Evolutionary conservation across 2,888 invertebrate genomes (phyloP).

Genomic region (Autographa gamma): DNA sequence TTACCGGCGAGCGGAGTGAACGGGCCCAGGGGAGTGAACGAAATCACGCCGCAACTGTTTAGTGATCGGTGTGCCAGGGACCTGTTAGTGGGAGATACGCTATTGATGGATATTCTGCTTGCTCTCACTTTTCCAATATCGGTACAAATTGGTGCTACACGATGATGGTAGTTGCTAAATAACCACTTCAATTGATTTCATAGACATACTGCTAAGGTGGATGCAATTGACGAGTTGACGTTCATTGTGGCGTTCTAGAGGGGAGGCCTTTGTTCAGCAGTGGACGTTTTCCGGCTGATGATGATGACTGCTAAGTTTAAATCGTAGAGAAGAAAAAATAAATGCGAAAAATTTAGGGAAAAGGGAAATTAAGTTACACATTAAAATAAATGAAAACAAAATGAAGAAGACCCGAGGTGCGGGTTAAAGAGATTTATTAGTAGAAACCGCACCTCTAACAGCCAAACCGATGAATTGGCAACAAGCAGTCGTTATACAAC

Average conservation of each 20-base stretch:
- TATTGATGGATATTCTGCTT: conserved; percentile 23
- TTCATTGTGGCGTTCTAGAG: no score
- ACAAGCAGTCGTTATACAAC: conserved; percentile 33
- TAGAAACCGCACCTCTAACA: conserved; percentile 6
- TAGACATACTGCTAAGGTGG: not conserved
- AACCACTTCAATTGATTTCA: not conserved
- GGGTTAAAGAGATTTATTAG: conserved; percentile 1
- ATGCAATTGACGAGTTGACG: no score
- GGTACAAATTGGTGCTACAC: not conserved
- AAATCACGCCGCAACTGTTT: conserved; percentile 52
- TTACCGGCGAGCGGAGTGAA: conserved; percentile 49
- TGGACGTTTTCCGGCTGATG: no score
- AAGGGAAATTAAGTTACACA: not conserved
- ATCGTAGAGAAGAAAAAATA: no score
- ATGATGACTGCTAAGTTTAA: no score
- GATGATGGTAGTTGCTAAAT: not conserved
- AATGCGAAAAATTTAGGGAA: not conserved
- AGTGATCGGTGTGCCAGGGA: conserved; percentile 42
- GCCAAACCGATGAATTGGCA: conserved; percentile 30
- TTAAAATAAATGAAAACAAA: not conserved
- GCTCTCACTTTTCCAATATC: conserved; percentile 5
- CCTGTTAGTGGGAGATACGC: conserved; percentile 27
- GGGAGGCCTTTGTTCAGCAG: no score
- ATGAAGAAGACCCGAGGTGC: not conserved
- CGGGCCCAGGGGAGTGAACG: conserved; percentile 49